Evolutionary conservation across 2,888 invertebrate genomes (phyloP), one percentile per base, ranked within the genome.

Genomic region (Ichneumoninae sp.): DNA sequence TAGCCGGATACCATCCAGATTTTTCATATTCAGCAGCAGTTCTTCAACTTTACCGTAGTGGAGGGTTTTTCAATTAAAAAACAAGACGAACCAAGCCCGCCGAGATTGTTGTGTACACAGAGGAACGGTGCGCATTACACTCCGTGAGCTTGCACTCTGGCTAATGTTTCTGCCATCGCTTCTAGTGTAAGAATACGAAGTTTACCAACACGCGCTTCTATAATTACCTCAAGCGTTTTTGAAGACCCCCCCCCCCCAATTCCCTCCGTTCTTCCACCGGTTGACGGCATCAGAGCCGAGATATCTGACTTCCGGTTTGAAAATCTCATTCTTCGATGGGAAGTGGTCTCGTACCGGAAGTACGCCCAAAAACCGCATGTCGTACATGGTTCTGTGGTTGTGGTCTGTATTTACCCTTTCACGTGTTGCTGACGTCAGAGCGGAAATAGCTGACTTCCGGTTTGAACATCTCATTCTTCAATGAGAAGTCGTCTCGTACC

Each of bases 121-220:
- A 65, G 62, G 8, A 60, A 60, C 22, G 30, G 44, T 16, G 47
- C 33, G 50, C 65, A 13, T 52, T 54, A 33, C 52, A 54, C 52
- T 76, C 52, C 52, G 40, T 22, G 65, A 65, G 65, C 22, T 75
- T 65, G 74, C 50, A 65, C 65, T 75, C 60, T n/a, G 60, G 72
- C 30, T 62, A 47, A 60, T 47, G 60, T 60, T 72, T 60, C 66
- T 54, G 26, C 65, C 57, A 13, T 19, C 40, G 65, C 36, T 40
- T 40, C 40, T 40, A n/a, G 40, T 66, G 19, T 22, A 66, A 66
- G 54, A 76, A 52, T 66, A 54, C 75, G 40, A 76, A 83, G 81
- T 86, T 86, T 75, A 86, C 75, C 60, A 83, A 83, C 79, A 83
- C 54, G 44, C 66, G 54, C 66, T 68, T 65, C 69, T 62, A 57